Base-by-base conservation (phyloP, 2,888 invertebrate species). In the Tanytarsus gracilentus region DNA sequence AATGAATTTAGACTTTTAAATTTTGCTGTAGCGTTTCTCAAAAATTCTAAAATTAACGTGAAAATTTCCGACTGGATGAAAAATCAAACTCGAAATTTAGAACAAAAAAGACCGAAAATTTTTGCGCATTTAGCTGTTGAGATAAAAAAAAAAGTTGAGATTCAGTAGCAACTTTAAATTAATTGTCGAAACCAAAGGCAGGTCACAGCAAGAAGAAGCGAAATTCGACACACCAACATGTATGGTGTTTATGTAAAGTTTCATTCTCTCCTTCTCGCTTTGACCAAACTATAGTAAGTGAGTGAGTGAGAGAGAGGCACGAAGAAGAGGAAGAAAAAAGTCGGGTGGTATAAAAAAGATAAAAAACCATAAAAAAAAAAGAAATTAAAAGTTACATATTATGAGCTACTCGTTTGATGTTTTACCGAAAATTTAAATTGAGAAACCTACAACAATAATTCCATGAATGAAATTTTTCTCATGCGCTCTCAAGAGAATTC, bases 371-470 rank as follows among this genome's bases (percentile, higher is more conserved):
- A 48, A 55, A 58, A 44, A n/a, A n/a, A n/a, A 58, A 58, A 58
- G 58, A 58, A 58, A 58, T 58, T 58, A 58, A 56, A 58, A 58
- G 58, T 56, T 56, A 56, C 56, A 56, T 56, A 55, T 23, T 55
- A 25, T 56, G 16, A 29, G 53, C 25, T 40, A 25, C 55, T 56
- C 25, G 23, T 53, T 58, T 58, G 58, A 58, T 48, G 48, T 58
- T 52, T 55, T 40, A 58, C 58, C 58, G 58, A 58, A 58, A 58
- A 58, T 58, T 58, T 58, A 58, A 58, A 58, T 58, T 58, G 29
- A 58, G 21, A 44, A 58, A 27, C 30, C 30, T 58, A 29, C 58
- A 58, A 56, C 44, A 23, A 51, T 29, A 51, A 51, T n/a, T n/a
- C n/a, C n/a, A n/a, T n/a, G n/a, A n/a, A n/a, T n/a, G n/a, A n/a